phyloP scores from a whole-genome alignment of 1,140 invertebrate genomes.

The Dryas iulia region DNA sequence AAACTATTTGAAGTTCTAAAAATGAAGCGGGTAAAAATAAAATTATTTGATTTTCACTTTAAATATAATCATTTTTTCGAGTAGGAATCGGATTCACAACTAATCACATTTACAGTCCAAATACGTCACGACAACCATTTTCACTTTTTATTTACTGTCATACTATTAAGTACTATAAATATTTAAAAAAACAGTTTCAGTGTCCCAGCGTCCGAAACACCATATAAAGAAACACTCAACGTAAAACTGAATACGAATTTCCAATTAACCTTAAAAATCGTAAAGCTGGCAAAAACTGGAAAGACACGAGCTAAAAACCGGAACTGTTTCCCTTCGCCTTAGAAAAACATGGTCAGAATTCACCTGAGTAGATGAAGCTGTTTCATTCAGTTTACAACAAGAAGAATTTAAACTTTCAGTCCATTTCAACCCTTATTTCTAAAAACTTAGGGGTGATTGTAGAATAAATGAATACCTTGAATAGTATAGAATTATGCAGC shows the following conservation, averaged over 20 bases:
- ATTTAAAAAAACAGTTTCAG: background rate
- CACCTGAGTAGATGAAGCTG: slow-evolving; percentile 33
- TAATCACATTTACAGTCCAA: no score
- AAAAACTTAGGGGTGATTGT: background rate
- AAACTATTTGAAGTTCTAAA: no score
- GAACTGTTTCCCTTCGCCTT: slow-evolving; percentile 24
- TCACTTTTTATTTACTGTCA: no score
- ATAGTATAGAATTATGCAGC: slow-evolving; percentile 31
- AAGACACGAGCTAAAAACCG: slow-evolving; percentile 7
- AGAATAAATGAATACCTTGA: background rate
- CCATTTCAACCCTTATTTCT: background rate
- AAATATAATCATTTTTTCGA: no score
- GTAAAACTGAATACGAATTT: background rate
- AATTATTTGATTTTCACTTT: no score
- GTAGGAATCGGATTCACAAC: no score
- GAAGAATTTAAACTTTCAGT: background rate
- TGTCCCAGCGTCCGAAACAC: background rate
- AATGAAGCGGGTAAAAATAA: no score
- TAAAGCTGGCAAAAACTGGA: background rate
- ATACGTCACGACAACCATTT: no score
- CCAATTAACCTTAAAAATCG: background rate
- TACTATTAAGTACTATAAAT: no score
- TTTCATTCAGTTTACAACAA: slow-evolving; percentile 23
- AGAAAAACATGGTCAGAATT: slow-evolving; percentile 37
- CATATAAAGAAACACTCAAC: background rate